Conservation (phyloP, 2,888 invertebrate species). For the Iselma pallidipennis region DNA sequence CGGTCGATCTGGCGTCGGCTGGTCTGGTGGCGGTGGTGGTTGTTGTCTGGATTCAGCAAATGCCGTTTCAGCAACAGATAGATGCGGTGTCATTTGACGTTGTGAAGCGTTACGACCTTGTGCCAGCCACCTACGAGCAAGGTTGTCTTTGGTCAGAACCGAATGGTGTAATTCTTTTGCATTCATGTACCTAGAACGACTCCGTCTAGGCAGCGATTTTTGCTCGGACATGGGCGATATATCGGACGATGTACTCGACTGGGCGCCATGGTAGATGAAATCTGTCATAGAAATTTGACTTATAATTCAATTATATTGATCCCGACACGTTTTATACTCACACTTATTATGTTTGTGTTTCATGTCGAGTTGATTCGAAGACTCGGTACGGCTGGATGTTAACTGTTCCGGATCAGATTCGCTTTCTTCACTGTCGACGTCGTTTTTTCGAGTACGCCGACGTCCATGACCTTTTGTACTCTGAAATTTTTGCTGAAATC, state of each 20-base stretch:
- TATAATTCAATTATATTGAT: not conserved
- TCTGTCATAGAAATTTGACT: conserved; percentile 56
- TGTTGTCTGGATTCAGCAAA: conserved; percentile 53
- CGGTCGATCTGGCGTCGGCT: conserved; percentile 58
- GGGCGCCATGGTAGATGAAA: conserved; percentile 75
- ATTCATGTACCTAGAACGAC: conserved; percentile 65
- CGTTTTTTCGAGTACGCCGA: conserved; percentile 66
- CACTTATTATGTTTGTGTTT: conserved; percentile 72
- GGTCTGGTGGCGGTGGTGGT: conserved; percentile 46
- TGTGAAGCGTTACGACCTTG: conserved; percentile 52
- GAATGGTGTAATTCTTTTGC: conserved; percentile 33
- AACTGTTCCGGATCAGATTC: conserved; percentile 75
- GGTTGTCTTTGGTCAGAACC: conserved; percentile 32
- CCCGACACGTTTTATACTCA: conserved; percentile 1
- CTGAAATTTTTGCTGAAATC: conserved; percentile 55
- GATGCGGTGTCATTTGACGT: conserved; percentile 67
- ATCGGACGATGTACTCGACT: conserved; percentile 77
- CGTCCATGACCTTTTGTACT: conserved; percentile 63
- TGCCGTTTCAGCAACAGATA: conserved; percentile 63
- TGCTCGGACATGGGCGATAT: conserved; percentile 78
- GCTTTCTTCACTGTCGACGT: conserved; percentile 73
- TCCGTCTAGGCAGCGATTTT: conserved; percentile 73
- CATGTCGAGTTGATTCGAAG: conserved; percentile 73
- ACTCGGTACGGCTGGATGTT: conserved; percentile 74
- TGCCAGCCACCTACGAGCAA: conserved; percentile 58